Evolutionary conservation across 2,888 invertebrate genomes (phyloP).

Genomic region (Caenorhabditis panamensis): DNA sequence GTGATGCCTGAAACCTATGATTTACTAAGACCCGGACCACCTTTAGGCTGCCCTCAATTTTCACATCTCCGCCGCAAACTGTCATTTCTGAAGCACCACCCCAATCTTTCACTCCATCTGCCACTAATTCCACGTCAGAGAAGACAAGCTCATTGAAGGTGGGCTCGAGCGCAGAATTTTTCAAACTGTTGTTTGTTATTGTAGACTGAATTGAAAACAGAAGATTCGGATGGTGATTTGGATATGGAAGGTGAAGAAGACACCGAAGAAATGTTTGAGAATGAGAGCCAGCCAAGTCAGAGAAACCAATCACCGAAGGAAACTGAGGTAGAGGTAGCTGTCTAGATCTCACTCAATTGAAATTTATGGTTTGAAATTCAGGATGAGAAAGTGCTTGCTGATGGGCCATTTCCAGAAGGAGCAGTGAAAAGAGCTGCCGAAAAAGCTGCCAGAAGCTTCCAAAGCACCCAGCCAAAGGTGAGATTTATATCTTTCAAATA

Average conservation of each 20-base stretch:
- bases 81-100: constrained; percentile 67
- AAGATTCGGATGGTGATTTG: constrained; percentile 72
- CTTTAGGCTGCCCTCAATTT: constrained; percentile 62
- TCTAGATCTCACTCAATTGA: constrained; percentile 4
- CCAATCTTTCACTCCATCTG: constrained; percentile 63
- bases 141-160: constrained; percentile 66
- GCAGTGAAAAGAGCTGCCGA: constrained; percentile 80
- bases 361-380: constrained; percentile 10
- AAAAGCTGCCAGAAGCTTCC: constrained; percentile 79
- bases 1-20: neutral
- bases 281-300: constrained; percentile 60
- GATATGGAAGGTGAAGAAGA: constrained; percentile 72
- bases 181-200: constrained; percentile 8
- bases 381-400: constrained; percentile 65
- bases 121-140: constrained; percentile 62
- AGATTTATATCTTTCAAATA: constrained; percentile 4
- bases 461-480: constrained; percentile 81
- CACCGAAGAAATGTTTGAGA: constrained; percentile 65
- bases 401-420: constrained; percentile 78
- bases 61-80: constrained; percentile 70
- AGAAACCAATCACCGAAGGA: constrained; percentile 61
- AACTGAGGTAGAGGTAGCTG: constrained; percentile 59
- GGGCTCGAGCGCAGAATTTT: neutral
- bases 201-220: constrained; percentile 67
- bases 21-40: neutral